Evolutionary conservation across 2,888 invertebrate genomes (phyloP), one percentile per base, ranked within the genome.

Genomic region (Drosophila greeni): DNA sequence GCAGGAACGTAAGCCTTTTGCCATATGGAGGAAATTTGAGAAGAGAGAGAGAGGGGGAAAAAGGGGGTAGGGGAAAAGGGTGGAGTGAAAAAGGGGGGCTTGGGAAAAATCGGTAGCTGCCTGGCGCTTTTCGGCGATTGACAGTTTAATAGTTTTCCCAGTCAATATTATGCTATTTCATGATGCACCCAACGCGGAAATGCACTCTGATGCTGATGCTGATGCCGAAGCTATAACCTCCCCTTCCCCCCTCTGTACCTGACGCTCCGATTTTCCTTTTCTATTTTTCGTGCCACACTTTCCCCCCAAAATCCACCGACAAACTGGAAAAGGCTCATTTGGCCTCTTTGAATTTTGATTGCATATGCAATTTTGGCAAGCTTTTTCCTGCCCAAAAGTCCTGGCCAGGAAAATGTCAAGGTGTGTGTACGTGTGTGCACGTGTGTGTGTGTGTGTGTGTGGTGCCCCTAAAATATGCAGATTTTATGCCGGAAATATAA

Each of bases 81-180:
- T 9, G 2, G 5, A 14, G 20, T 14, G 20, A 3, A 6, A 14
- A 11, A 2, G 39, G 20, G 7, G 2, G n/a, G n/a, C n/a, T n/a
- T 1, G 4, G 39, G 4, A 37, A 37, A 37, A 37, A 12, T 20
- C 20, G 39, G 20, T 20, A 14, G 20, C 36, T 51, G 60, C 29
- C 49, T 26, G 43, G 52, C 55, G 52, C 48, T 47, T 47, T 47
- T 47, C 45, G 49, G 48, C 75, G 77, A 82, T 75, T 81, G 82
- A 80, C 82, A 82, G 75, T 69, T 77, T 78, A 81, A 80, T 80
- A 82, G 81, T 76, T 81, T 82, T 68, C 68, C 62, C 61, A 75
- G 82, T 76, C 81, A 78, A 76, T 80, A 76, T 77, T 74, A 72
- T 76, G 75, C 66, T 60, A 76, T 68, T 78, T 58, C 70, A 78